These are phyloP conservation scores for Murina feae DNA, from an alignment of 2,113 vertebrate species.

Conservation along the genomic window DNA sequence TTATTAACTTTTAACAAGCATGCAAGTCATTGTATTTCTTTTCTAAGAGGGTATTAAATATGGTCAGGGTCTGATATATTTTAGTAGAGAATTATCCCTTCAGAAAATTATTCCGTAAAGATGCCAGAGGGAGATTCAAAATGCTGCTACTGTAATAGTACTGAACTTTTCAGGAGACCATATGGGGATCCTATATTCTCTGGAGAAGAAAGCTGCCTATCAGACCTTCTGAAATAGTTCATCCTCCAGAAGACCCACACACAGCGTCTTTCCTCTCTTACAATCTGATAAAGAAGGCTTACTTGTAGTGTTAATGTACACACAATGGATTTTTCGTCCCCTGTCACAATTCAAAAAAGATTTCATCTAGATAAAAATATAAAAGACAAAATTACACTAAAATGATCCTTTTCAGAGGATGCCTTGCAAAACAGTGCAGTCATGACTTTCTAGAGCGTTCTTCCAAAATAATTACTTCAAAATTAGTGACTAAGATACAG, in stretches of 20 bases:
- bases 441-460: slow-evolving; percentile 11
- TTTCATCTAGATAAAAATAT: not conserved
- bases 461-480: slow-evolving; percentile 43
- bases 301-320: slow-evolving; percentile 53
- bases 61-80: slow-evolving; percentile 52
- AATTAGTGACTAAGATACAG: not conserved
- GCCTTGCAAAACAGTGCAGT: slow-evolving; percentile 6
- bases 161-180: slow-evolving; percentile 45
- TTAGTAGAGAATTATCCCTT: slow-evolving; percentile 46
- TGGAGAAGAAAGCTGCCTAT: slow-evolving; percentile 53
- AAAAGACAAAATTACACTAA: not conserved
- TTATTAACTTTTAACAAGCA: slow-evolving; percentile 72
- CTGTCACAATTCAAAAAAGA: slow-evolving; percentile 47
- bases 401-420: slow-evolving; percentile 19
- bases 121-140: slow-evolving; percentile 64
- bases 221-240: not conserved
- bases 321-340: not conserved
- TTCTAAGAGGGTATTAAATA: slow-evolving; percentile 55
- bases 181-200: slow-evolving; percentile 17
- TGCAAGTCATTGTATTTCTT: slow-evolving; percentile 34
- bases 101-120: slow-evolving; percentile 66
- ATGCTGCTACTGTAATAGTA: not conserved
- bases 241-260: slow-evolving; percentile 4
- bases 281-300: slow-evolving; percentile 47
- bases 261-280: slow-evolving; percentile 46